These are phyloP conservation scores for Bradysia coprophila DNA, from an alignment of 1,140 invertebrate species.

Conservation along the genomic window DNA sequence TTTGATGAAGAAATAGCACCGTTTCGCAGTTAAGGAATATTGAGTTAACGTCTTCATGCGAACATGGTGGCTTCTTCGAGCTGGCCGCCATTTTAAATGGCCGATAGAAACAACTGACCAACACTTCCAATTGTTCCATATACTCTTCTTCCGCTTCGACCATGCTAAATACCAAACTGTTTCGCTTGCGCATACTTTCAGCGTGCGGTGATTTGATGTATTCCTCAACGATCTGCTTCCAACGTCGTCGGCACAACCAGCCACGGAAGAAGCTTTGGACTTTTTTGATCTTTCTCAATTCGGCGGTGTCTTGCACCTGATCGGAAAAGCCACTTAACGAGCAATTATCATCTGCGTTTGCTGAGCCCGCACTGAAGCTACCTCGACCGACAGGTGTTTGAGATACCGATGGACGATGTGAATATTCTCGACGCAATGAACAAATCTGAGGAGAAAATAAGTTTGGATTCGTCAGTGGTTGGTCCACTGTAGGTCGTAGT, in stretches of 20 bases:
- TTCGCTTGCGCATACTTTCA: conserved; percentile 84
- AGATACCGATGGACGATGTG: conserved; percentile 22
- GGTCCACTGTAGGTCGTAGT: background rate
- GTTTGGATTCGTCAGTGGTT: background rate
- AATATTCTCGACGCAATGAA: conserved; percentile 58
- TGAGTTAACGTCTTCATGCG: conserved; percentile 88
- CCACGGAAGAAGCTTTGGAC: conserved; percentile 84
- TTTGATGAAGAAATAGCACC: conserved; percentile 85
- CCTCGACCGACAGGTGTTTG: conserved; percentile 1
- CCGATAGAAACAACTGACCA: conserved; percentile 80
- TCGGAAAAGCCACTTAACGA: conserved; percentile 8
- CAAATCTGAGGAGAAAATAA: conserved; percentile 38
- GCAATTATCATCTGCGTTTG: conserved; percentile 5
- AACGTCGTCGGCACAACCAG: conserved; percentile 80
- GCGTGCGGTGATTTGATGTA: conserved; percentile 91
- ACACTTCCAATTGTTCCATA: conserved; percentile 66
- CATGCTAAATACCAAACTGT: conserved; percentile 86
- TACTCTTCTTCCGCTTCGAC: conserved; percentile 85
- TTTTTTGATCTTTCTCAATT: conserved; percentile 82
- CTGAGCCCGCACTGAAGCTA: conserved; percentile 5
- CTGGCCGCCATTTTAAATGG: conserved; percentile 90
- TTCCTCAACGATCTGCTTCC: conserved; percentile 91
- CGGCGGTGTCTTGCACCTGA: conserved; percentile 37
- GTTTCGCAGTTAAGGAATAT: conserved; percentile 92
- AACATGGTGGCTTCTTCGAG: conserved; percentile 82